Evolutionary conservation across 2,797 vertebrate species (phyloP).

Genomic region (Pantherophis vulpinus): DNA sequence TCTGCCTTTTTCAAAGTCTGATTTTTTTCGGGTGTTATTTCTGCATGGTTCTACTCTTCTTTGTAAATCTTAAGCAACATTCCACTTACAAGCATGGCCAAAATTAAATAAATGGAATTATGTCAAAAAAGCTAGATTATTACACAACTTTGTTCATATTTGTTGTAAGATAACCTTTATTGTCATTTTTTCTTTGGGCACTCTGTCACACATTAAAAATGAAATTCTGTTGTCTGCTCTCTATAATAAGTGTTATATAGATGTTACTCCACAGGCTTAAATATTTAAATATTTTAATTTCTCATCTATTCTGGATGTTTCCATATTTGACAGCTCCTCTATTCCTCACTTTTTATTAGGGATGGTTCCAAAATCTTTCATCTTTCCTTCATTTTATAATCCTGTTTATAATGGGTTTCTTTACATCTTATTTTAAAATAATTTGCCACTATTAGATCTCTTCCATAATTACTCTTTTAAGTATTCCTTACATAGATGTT

Average conservation of each 20-base stretch:
- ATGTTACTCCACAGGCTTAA: neutral
- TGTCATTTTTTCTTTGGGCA: neutral
- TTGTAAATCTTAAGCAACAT: neutral
- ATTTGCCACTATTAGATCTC: neutral
- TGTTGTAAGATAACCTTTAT: neutral
- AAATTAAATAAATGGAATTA: neutral
- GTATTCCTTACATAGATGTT: neutral
- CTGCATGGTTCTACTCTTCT: neutral
- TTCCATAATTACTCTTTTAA: neutral
- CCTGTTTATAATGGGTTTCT: neutral
- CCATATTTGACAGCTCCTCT: neutral
- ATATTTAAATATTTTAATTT: neutral
- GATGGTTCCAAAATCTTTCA: neutral
- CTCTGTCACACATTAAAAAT: neutral
- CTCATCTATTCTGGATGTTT: neutral
- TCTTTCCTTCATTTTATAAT: neutral
- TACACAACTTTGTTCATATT: neutral
- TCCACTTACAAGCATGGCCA: neutral
- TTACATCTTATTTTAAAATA: neutral
- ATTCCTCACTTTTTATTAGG: neutral
- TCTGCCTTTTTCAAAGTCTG: neutral
- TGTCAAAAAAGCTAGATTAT: neutral
- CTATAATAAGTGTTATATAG: neutral
- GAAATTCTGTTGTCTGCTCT: neutral
- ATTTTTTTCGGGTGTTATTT: neutral